Base-by-base conservation (phyloP, 2,888 invertebrate genomes). In the Muschampia plurimacula region DNA sequence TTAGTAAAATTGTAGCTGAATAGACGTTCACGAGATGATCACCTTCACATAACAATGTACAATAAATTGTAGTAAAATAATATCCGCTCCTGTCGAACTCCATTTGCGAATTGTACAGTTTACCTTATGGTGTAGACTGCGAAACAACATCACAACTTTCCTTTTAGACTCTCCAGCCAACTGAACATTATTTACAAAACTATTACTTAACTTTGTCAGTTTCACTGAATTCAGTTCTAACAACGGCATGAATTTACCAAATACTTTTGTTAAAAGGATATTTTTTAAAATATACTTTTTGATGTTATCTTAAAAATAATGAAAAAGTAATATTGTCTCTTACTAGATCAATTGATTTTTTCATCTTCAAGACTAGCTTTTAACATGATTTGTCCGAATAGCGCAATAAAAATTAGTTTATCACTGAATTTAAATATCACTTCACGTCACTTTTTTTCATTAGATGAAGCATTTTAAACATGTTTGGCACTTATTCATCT, bases 381-480 rank as follows among this genome's bases (percentile, higher is more conserved):
- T 52, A 52, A 52, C 49, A 52, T 52, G n/a, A 52, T 13, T 63
- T 41, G 10, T 62, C 67, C 52, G 67, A 72, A 66, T 49, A 65
- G 64, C 15, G 65, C 0, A 36, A 36, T 36, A 36, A 36, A 36
- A 36, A 36, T 6, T 65, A 74, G 68, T 67, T 71, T 73, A 73
- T 74, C 67, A 66, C 68, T 68, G 74, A 71, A 72, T 70, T 71
- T 67, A 69, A 74, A 39, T 74, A 73, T 10, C 74, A 73, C n/a
- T 52, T n/a, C 49, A n/a, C 49, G 70, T 75, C 10, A 36, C 6
- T 36, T 36, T 36, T 36, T 63, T 36, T 63, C 41, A 41, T 22
- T 9, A 41, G 49, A 52, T 52, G 5, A 52, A 52, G n/a, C 36
- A 13, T 10, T 52, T 52, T 52, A 13, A 52, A n/a, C n/a, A 57